phyloP scores from a whole-genome alignment of 2,797 vertebrate species.

The Danio albolineatus region DNA sequence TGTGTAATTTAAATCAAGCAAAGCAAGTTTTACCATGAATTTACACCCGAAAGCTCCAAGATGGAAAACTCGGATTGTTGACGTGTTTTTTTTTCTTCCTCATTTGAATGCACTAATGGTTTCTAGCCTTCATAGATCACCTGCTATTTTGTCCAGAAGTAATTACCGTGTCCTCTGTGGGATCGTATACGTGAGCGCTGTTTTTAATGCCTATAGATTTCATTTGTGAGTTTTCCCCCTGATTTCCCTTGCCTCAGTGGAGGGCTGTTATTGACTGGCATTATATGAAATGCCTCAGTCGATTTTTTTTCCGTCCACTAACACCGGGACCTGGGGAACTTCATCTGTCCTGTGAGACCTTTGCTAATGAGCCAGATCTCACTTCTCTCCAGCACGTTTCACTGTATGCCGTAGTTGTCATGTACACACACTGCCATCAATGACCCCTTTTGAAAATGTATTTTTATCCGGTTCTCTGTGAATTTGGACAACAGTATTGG shows the following conservation, averaged over 20 bases:
- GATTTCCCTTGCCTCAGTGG: conserved; percentile 15
- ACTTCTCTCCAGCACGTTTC: conserved; percentile 22
- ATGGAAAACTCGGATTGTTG: background rate
- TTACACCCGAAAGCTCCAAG: background rate
- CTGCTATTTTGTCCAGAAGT: conserved; percentile 7
- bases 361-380: conserved; percentile 29
- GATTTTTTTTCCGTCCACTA: conserved; percentile 4
- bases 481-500: no score
- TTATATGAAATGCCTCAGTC: conserved; percentile 37
- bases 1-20: background rate
- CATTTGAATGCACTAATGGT: conserved; percentile 7
- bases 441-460: no score
- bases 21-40: background rate
- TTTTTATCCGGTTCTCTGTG: no score
- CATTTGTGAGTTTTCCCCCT: conserved; percentile 21
- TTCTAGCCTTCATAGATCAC: conserved; percentile 2
- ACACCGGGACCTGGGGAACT: conserved; percentile 7
- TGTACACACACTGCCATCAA: background rate
- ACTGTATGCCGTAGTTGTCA: background rate
- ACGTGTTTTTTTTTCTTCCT: background rate
- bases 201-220: conserved; percentile 25
- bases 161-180: conserved; percentile 1
- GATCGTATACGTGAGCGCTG: background rate
- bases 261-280: conserved; percentile 32
- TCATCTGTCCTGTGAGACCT: background rate